phyloP scores from a whole-genome alignment of 2,797 vertebrate species.

The Anguilla anguilla region DNA sequence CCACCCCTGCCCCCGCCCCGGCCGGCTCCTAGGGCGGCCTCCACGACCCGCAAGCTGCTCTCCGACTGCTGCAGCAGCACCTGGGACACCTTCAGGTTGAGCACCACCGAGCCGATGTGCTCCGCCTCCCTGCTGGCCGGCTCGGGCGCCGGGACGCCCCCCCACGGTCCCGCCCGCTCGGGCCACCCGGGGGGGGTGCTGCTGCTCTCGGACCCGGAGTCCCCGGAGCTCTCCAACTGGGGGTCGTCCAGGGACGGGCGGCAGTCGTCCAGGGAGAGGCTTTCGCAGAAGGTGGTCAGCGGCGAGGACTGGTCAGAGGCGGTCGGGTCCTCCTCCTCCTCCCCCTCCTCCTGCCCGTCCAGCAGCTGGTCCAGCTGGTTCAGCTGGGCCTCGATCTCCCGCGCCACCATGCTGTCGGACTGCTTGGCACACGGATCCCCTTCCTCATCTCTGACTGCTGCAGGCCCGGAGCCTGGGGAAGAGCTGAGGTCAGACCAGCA shows the following conservation, averaged over 20 bases:
- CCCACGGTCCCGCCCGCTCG: background rate
- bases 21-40: background rate
- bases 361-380: slow-evolving; percentile 37
- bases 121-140: slow-evolving; percentile 22
- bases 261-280: slow-evolving; percentile 32
- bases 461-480: background rate
- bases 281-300: slow-evolving; percentile 20
- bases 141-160: background rate
- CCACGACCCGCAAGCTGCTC: slow-evolving; percentile 44
- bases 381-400: slow-evolving; percentile 30
- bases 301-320: slow-evolving; percentile 19
- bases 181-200: background rate
- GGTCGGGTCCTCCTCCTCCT: background rate
- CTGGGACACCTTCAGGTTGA: slow-evolving; percentile 61
- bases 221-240: slow-evolving; percentile 17
- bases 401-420: background rate
- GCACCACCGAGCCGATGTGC: slow-evolving; percentile 49
- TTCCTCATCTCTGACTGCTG: background rate
- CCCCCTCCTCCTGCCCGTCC: slow-evolving; percentile 14
- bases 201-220: slow-evolving; percentile 9
- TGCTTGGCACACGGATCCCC: background rate
- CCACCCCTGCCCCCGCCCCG: background rate
- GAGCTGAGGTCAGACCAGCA: background rate
- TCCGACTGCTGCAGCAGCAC: slow-evolving; percentile 55
- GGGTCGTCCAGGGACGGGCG: background rate